Base-by-base conservation (phyloP, 2,113 vertebrate species). In the Arothron firmamentum region DNA sequence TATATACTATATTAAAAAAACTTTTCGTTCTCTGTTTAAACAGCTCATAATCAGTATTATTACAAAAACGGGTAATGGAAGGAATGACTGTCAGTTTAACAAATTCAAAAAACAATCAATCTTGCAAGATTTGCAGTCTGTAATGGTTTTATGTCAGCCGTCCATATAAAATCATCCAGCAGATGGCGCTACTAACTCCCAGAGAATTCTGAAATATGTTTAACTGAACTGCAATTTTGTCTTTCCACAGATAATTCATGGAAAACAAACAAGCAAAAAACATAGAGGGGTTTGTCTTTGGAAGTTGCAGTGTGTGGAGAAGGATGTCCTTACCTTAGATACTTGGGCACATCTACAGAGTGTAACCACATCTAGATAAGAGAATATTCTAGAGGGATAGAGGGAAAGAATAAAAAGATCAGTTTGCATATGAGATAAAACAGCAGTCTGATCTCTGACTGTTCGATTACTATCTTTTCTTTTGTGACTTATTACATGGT, bases 291-390 rank as follows among this genome's bases (percentile, higher is more conserved):
- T 9, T 9, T 38, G 6, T 38, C 43, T 53, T 49, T 58, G 62
- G 47, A 17, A 38, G 34, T 4, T 11, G 9, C 28, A 31, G 28
- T 15, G n/a, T 3, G 46, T 17, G 6, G 38, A 65, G 34, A 50
- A 53, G 23, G 46, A 34, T n/a, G 21, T 46, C 15, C 78, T 77
- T 93, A 96, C 95, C 95, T 96, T 97, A 65, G 95, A 97, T 74
- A 98, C 95, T 83, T 98, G 96, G 67, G 95, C 96, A 85, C 96
- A 98, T 75, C 94, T 91, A 84, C 96, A 98, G 70, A 97, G 87
- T 62, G 95, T 97, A 69, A 98, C 93, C 90, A 97, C 96, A 77
- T 98, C 95, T 85, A 98, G 87, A 86, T 96, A 98, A 85, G 96
- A 98, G 91, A 97, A 97, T 93, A 97, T 97, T 92, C 96, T 97